Evolutionary conservation across 1,140 invertebrate species (phyloP).

Genomic region (Penaeus japonicus): DNA sequence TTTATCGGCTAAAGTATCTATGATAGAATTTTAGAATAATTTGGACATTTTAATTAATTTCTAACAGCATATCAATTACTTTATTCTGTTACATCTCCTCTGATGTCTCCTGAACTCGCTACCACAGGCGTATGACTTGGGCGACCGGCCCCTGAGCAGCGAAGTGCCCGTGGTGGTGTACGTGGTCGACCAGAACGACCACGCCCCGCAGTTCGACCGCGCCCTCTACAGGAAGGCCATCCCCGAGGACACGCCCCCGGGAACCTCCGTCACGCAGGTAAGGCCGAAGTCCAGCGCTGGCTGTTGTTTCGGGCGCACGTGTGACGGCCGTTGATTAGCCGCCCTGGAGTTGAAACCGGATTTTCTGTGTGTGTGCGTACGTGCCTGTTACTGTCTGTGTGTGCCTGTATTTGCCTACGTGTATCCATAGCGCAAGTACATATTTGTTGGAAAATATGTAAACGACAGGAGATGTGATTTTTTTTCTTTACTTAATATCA

Average conservation of each 20-base stretch:
- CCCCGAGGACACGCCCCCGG: slow-evolving; percentile 81
- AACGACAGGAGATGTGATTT: neutral
- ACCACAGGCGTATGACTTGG: slow-evolving; percentile 76
- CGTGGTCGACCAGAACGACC: slow-evolving; percentile 88
- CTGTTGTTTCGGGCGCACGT: neutral
- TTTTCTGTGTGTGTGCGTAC: neutral
- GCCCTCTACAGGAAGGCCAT: slow-evolving; percentile 77
- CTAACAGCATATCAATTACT: neutral
- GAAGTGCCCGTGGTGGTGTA: slow-evolving; percentile 81
- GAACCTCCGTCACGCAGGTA: slow-evolving; percentile 81
- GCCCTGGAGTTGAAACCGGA: neutral
- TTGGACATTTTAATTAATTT: neutral
- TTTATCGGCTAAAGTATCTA: too few species aligned
- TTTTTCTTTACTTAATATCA: neutral
- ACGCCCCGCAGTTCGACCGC: slow-evolving; percentile 81
- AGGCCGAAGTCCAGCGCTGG: neutral
- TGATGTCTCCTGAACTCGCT: neutral
- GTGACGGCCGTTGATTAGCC: too few species aligned
- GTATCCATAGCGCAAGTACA: neutral
- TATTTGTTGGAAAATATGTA: neutral
- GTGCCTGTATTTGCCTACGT: neutral
- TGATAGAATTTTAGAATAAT: too few species aligned
- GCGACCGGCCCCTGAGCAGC: slow-evolving; percentile 77
- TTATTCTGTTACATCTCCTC: neutral
- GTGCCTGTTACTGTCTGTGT: neutral